Percentiles rank a stretch among this genome's conserved stretches.
phyloP scores from a whole-genome alignment of 2,888 invertebrate genomes.

The Byasa hedistus region DNA sequence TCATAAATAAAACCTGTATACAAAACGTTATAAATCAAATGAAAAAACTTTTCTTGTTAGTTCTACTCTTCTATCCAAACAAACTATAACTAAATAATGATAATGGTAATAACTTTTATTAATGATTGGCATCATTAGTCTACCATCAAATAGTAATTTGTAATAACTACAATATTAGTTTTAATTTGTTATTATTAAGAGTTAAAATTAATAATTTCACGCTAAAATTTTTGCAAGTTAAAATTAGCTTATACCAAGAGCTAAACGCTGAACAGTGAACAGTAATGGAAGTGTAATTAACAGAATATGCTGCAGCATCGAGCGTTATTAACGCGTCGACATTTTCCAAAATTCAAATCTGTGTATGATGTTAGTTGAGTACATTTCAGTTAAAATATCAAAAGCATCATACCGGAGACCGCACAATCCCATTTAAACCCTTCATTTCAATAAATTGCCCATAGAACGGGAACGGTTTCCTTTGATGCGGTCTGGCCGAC shows the following conservation, averaged over 20 bases:
- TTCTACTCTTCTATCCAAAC: too few species aligned
- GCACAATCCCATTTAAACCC: slow-evolving; percentile 42
- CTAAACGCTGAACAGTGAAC: neutral
- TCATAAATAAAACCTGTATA: too few species aligned
- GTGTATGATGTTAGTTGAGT: slow-evolving; percentile 31
- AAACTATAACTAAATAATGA: too few species aligned
- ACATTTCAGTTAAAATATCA: slow-evolving; percentile 32
- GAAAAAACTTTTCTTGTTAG: too few species aligned
- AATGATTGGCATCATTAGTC: too few species aligned
- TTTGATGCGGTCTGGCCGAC: slow-evolving; percentile 39
- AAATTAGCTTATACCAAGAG: neutral
- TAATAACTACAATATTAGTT: too few species aligned
- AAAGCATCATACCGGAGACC: slow-evolving; percentile 32
- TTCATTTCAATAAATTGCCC: slow-evolving; percentile 45
- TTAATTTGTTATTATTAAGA: too few species aligned
- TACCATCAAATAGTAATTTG: too few species aligned
- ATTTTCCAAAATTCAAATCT: slow-evolving; percentile 19
- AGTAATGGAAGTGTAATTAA: slow-evolving; percentile 2
- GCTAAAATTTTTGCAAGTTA: too few species aligned
- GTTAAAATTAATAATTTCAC: too few species aligned
- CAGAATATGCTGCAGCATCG: neutral
- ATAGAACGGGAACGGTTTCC: slow-evolving; percentile 33
- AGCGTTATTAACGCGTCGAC: neutral
- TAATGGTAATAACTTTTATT: too few species aligned
- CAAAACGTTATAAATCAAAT: too few species aligned